Evolutionary conservation across 2,888 invertebrate genomes (phyloP).

Genomic region (Caradrina kadenii): DNA sequence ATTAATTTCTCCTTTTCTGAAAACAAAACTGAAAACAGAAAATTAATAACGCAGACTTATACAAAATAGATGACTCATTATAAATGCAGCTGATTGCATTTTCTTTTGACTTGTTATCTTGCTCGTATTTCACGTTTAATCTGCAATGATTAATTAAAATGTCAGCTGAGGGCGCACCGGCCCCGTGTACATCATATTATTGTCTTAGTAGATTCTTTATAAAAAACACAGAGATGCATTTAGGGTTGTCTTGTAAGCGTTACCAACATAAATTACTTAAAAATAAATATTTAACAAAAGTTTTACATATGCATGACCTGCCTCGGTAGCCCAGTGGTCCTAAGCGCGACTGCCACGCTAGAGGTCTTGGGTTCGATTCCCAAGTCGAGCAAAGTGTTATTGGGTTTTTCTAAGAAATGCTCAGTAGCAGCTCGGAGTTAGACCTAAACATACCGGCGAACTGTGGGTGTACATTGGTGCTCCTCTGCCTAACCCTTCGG

Average conservation of each 20-base stretch:
- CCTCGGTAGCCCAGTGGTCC: no score
- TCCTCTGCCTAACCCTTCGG: no score
- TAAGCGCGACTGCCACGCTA: no score
- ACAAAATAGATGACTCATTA: slow-evolving; percentile 47
- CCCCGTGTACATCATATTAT: slow-evolving; percentile 81
- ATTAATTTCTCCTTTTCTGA: no score
- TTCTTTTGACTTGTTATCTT: slow-evolving; percentile 73
- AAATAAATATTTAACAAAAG: not conserved
- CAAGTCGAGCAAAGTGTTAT: no score
- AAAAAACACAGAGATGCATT: slow-evolving; percentile 73
- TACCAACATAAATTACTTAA: not conserved
- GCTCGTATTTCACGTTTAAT: slow-evolving; percentile 84
- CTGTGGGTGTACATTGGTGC: no score
- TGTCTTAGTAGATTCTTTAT: slow-evolving; percentile 78
- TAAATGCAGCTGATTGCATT: slow-evolving; percentile 61
- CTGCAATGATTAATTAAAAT: slow-evolving; percentile 88
- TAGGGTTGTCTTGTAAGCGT: not conserved
- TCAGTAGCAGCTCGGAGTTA: no score
- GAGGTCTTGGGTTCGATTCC: no score
- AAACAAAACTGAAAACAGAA: slow-evolving; percentile 18
- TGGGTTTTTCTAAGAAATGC: no score
- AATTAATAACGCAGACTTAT: slow-evolving; percentile 41
- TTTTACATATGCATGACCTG: no score
- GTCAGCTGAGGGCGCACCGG: slow-evolving; percentile 76
- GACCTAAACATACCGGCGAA: no score